Percentiles rank a stretch among this genome's conserved stretches.
Conservation (phyloP, 2,888 invertebrate species). For the Anoplius nigerrimus region DNA sequence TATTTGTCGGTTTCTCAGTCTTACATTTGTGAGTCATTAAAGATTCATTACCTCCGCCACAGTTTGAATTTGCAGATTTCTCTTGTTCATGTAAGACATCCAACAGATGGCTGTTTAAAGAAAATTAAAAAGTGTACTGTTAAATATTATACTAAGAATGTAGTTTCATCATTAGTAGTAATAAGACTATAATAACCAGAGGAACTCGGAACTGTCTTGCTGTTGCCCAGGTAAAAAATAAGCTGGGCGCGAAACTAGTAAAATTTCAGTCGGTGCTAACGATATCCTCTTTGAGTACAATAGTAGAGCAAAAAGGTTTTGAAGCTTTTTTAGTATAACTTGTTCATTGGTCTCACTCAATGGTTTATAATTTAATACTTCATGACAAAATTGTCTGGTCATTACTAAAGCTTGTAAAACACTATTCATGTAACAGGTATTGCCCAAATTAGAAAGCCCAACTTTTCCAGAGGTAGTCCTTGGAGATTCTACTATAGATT, state of each 20-base stretch:
- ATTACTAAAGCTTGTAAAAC: conserved; percentile 89
- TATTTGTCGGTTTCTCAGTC: conserved; percentile 53
- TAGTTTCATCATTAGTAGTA: conserved; percentile 13
- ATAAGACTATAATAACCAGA: conserved; percentile 77
- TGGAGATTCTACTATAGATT: conserved; percentile 42
- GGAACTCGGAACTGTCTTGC: conserved; percentile 92
- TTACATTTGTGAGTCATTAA: conserved; percentile 50
- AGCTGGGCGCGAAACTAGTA: conserved; percentile 83
- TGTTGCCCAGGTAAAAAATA: conserved; percentile 87
- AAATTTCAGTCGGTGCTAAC: conserved; percentile 84
- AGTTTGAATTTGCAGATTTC: conserved; percentile 63
- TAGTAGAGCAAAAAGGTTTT: conserved; percentile 84
- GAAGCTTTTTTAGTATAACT: conserved; percentile 79
- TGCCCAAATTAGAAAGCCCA: conserved; percentile 89
- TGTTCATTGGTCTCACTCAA: conserved; percentile 48
- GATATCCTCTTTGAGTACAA: conserved; percentile 82
- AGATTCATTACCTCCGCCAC: conserved; percentile 40
- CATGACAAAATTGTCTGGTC: conserved; percentile 86
- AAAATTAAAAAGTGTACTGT: conserved; percentile 15
- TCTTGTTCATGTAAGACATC: conserved; percentile 87
- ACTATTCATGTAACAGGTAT: conserved; percentile 94
- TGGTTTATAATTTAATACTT: conserved; percentile 76
- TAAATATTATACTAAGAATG: conserved; percentile 9
- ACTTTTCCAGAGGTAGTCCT: conserved; percentile 77
- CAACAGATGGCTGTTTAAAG: conserved; percentile 77